Base-by-base conservation (phyloP, 2,797 vertebrate species). In the Acanthis flammea region DNA sequence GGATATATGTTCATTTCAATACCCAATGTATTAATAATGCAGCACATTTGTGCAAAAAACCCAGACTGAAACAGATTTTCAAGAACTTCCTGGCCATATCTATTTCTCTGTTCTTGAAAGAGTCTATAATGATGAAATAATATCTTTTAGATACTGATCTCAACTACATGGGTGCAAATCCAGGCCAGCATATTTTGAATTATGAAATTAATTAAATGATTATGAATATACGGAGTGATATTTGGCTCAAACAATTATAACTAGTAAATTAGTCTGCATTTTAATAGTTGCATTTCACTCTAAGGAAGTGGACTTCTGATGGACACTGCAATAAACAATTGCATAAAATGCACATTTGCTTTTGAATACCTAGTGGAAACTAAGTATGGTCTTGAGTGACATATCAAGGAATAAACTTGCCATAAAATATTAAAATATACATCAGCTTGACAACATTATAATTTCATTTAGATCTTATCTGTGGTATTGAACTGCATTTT, bases 1-100 rank as follows among this genome's bases (percentile, higher is more conserved):
- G 94, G 91, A 96, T 67, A 88, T 75, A 96, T 82, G 79, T 95
- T 94, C 82, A 92, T 95, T 96, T 88, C 88, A 94, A 95, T 92
- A 92, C 79, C 76, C 79, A n/a, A 47, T 60, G 45, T 73, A 96
- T 94, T 96, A 95, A 91, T 88, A 95, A 96, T 95, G 86, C 79
- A 95, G 84, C 58, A 91, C 82, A 71, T 84, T 53, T 50, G 75
- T 94, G 91, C 90, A 86, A 92, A 93, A 68, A 94, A 77, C 48
- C 84, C 91, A 63, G 82, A 92, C 80, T 55, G 75, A 96, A 93
- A 86, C 61, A 94, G 79, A 88, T 73, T 95, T 95, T 92, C 91
- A 96, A 96, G 94, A 97, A 96, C 95, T 85, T 79, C 47, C 73
- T 84, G 70, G 86, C 71, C 71, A 61, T 44, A 73, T 30, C 81